Evolutionary conservation across 1,140 invertebrate genomes (phyloP).

Genomic region (Diploscapter pachys): DNA sequence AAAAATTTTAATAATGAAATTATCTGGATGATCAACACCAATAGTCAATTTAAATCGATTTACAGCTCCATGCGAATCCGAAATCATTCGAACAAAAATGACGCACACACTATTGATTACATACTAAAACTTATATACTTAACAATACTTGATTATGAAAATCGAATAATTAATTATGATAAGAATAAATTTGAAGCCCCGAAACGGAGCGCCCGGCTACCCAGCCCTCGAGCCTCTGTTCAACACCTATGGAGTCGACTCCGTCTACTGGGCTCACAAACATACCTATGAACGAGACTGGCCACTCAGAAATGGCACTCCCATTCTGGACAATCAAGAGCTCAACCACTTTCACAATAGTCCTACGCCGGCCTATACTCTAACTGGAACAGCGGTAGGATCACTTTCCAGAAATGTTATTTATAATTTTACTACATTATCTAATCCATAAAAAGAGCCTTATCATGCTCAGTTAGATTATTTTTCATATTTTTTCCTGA

Average conservation of each 20-base stretch:
- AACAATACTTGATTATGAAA: too few species aligned
- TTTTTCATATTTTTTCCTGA: too few species aligned
- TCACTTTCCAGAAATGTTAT: too few species aligned
- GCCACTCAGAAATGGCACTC: slow-evolving; percentile 76
- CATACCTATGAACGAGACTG: slow-evolving; percentile 90
- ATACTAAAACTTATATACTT: too few species aligned
- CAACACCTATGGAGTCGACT: slow-evolving; percentile 81
- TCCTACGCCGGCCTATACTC: slow-evolving; percentile 83
- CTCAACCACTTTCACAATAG: slow-evolving; percentile 76
- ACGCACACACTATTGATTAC: too few species aligned
- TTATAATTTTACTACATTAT: background rate
- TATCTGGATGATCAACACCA: too few species aligned
- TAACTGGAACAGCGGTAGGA: slow-evolving; percentile 55
- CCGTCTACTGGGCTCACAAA: slow-evolving; percentile 92
- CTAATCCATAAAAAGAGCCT: background rate
- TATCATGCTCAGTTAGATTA: background rate
- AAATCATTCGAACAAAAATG: too few species aligned
- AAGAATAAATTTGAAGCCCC: slow-evolving; percentile 20
- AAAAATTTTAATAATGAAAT: too few species aligned
- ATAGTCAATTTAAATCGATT: too few species aligned
- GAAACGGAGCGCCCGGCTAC: slow-evolving; percentile 17
- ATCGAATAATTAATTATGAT: slow-evolving; percentile 19
- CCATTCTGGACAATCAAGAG: slow-evolving; percentile 67
- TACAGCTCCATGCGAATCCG: too few species aligned
- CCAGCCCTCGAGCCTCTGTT: slow-evolving; percentile 77